Base-by-base conservation (phyloP, 1,140 invertebrate species). In the Wiebesia pumilae region DNA sequence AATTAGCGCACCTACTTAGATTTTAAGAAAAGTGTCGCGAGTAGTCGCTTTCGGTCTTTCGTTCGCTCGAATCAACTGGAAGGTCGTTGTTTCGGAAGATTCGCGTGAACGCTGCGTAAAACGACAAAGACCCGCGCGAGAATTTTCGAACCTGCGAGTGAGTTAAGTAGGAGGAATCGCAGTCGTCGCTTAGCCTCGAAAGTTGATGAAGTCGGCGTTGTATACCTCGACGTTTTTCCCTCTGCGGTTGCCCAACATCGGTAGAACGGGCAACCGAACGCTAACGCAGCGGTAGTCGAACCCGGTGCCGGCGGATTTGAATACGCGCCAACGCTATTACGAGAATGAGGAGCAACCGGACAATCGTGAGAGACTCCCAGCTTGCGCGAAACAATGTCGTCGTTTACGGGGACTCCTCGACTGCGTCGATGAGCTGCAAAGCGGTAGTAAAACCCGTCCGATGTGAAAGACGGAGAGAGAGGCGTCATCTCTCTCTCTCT, bases 321-420 rank as follows among this genome's bases (percentile, higher is more conserved):
- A 93, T 92, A 92, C 89, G 86, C 86, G 88, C 40, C 38, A 6
- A 24, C 83, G 71, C 90, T 92, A 89, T 91, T 91, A 90, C 92
- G 90, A 91, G 91, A 93, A 92, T 89, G 83, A 91, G 89, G 90
- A 90, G 84, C 90, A 88, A 88, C 73, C 58, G 81, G 92, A 94
- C 93, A 94, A 94, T 93, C 92, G 91, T 94, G 93, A 91, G 93
- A 93, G 91, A 92, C 89, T 93, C 93, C 91, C 93, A 93, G 90
- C 89, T 6, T 2, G 0, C 38, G 87, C 87, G 89, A 92, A 82
- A 94, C 93, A 93, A 94, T 94, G 91, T 87, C 58, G 81, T 38
- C 80, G 62, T 86, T 75, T 86, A 87, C 69, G 71, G 58, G 24
- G 71, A 21, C 51, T 24, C 10, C 14, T 35, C n/a, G n/a, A n/a